phyloP scores from a whole-genome alignment of 2,113 vertebrate species.

The Pygoscelis antarcticus region DNA sequence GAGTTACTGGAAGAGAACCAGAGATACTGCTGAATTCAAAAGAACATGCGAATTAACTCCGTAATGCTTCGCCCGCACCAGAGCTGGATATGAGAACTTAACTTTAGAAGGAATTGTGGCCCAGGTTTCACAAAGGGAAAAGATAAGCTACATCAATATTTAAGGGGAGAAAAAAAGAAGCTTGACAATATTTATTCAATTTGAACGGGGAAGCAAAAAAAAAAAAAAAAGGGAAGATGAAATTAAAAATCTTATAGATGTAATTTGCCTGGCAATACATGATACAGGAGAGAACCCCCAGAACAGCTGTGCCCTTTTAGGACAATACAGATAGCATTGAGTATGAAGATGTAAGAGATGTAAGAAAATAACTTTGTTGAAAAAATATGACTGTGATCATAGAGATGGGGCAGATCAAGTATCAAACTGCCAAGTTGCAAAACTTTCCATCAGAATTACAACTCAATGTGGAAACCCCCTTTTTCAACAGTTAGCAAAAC shows the following conservation, averaged over 20 bases:
- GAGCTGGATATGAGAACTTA: accelerated
- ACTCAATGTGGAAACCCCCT: background rate
- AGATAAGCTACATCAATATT: accelerated
- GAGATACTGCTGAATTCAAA: accelerated
- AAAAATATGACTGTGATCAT: background rate
- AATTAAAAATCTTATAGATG: background rate
- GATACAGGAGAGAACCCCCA: background rate
- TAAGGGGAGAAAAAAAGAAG: background rate
- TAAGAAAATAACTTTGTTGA: background rate
- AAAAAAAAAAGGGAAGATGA: no score
- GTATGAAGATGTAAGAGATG: accelerated
- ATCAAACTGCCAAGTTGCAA: accelerated
- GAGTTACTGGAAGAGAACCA: slow-evolving; percentile 80
- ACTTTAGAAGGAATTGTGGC: accelerated
- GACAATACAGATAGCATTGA: background rate
- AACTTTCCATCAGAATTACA: background rate
- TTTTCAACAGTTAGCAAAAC: background rate
- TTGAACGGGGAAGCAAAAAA: background rate
- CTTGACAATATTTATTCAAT: background rate
- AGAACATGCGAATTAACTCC: accelerated
- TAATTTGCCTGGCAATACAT: background rate
- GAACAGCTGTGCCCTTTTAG: background rate
- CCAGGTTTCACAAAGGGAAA: background rate
- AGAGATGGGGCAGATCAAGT: background rate
- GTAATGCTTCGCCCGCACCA: accelerated